Evolutionary conservation across 2,113 vertebrate genomes (phyloP).

Genomic region (Ornithorhynchus anatinus): DNA sequence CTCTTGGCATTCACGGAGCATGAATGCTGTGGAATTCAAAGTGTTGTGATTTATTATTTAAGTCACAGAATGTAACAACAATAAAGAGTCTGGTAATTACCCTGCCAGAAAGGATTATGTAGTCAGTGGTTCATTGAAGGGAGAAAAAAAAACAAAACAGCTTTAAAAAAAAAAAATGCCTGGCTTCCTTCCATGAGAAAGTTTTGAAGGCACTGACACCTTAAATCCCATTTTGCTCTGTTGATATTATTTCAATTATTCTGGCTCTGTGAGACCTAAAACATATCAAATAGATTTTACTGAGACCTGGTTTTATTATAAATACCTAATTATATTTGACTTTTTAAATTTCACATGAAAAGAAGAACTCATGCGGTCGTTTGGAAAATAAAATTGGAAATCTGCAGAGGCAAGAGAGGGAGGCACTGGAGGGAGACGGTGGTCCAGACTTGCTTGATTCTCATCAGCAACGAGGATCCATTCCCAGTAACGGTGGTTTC

Average conservation of each 20-base stretch:
- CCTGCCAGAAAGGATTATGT: background rate
- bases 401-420: background rate
- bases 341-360: background rate
- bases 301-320: constrained; percentile 5
- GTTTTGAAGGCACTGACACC: background rate
- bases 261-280: background rate
- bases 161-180: background rate
- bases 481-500: background rate
- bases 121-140: background rate
- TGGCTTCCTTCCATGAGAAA: background rate
- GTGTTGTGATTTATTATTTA: background rate
- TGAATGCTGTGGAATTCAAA: too few relatives aligned
- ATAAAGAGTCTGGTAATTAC: background rate
- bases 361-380: background rate
- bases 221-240: background rate
- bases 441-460: background rate
- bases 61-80: background rate
- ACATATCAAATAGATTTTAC: background rate
- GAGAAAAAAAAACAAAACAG: background rate
- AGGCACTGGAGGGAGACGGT: background rate
- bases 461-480: background rate
- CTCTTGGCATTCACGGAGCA: too few relatives aligned
- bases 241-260: background rate
- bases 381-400: background rate
- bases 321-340: background rate